Base-by-base conservation (phyloP, 2,797 vertebrate species). In the Lepus townsendii region DNA sequence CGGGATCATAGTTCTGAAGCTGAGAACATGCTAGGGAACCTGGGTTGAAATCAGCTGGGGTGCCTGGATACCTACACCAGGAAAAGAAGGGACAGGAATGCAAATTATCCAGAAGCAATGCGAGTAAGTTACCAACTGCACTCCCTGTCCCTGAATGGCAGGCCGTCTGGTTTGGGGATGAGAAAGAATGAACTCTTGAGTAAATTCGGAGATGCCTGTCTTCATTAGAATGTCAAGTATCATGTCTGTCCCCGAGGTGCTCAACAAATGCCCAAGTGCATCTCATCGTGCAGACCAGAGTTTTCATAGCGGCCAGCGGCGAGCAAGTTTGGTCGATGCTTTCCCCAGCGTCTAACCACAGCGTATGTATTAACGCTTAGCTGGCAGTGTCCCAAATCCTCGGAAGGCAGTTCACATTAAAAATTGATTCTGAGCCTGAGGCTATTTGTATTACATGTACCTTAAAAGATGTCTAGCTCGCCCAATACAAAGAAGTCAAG, bases 1-100 rank as follows among this genome's bases (percentile, higher is more conserved):
- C 99, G 0, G 99, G 99, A 91, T 99, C 99, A 1, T 99, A 99
- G 98, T 98, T 99, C 98, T 99, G 99, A 95, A 99, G 99, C 83
- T 99, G 99, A 90, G 99, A 99, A 91, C 99, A 99, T 57, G 99
- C 92, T 68, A 99, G 98, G 19, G 98, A 97, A 7, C 98, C 98
- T 0, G 98, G 98, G 93, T 97, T 98, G 38, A 97, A 90, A 79
- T 99, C 99, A 3, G 97, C 96, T 0, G 97, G 96, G 94, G 97
- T 5, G 35, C 98, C 87, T 10, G 98, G 98, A 96, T 98, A 99
- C 98, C 99, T 99, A 35, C 7, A 38, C 86, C 57, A 93, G 86
- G 50, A 91, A 87, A 95, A 95, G 91, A 22, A 83, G 32, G 60
- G 68, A 68, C 63, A 82, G 17, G 50, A 95, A 88, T 82, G 24